These are phyloP conservation scores for Pachycephala philippinensis DNA, from an alignment of 2,113 vertebrate genomes.

Conservation along the genomic window DNA sequence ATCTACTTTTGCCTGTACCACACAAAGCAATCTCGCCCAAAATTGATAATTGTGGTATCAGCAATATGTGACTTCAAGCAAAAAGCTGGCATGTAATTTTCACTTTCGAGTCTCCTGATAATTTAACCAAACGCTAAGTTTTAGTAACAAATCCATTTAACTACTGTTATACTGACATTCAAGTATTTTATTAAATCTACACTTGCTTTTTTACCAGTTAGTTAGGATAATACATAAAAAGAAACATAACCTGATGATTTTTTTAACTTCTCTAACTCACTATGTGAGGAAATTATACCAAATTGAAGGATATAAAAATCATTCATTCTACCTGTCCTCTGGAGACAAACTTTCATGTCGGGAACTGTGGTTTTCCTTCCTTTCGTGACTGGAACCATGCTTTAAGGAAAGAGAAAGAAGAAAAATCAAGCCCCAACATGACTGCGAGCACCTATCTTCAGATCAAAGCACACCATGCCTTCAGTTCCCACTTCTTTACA, in stretches of 20 bases:
- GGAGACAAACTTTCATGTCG: constrained; percentile 69
- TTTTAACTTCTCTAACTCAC: background rate
- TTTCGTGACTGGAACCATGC: constrained; percentile 71
- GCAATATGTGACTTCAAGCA: background rate
- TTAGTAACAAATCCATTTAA: background rate
- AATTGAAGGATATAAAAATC: background rate
- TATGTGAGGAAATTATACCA: background rate
- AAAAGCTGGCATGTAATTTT: background rate
- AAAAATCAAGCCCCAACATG: background rate
- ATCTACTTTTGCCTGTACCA: background rate
- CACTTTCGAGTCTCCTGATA: background rate
- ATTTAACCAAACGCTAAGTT: background rate
- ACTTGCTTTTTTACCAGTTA: background rate
- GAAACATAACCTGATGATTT: background rate
- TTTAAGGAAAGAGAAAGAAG: constrained; percentile 25
- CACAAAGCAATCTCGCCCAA: background rate
- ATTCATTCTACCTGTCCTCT: constrained; percentile 73
- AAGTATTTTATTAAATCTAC: background rate
- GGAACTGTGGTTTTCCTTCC: constrained; percentile 63
- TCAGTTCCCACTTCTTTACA: background rate
- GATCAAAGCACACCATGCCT: background rate
- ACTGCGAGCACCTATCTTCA: background rate
- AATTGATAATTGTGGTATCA: background rate
- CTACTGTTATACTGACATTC: background rate
- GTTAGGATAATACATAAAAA: background rate